These are phyloP conservation scores for Glaucomys volans DNA, from an alignment of 2,113 vertebrate genomes.

Conservation along the genomic window DNA sequence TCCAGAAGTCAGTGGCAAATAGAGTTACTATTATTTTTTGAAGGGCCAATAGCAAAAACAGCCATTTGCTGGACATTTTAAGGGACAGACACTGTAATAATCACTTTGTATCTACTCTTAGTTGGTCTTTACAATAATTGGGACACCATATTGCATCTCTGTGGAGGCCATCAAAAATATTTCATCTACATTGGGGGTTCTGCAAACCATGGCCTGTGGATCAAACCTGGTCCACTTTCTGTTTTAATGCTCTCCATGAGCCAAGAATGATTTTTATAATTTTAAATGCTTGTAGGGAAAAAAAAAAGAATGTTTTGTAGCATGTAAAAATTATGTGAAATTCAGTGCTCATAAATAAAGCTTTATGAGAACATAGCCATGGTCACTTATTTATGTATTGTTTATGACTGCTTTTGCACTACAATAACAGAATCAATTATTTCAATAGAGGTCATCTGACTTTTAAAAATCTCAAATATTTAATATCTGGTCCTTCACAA, in stretches of 20 bases:
- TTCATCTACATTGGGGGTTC: not conserved
- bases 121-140: constrained; percentile 27
- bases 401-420: not conserved
- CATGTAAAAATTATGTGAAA: constrained; percentile 12
- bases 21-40: not conserved
- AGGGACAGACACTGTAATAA: not conserved
- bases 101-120: not conserved
- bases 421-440: not conserved
- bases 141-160: not conserved
- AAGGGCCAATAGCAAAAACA: not conserved
- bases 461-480: not conserved
- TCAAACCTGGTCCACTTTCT: not conserved
- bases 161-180: not conserved
- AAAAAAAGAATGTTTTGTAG: constrained; percentile 10
- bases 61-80: not conserved
- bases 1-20: not conserved
- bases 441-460: not conserved
- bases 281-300: not conserved
- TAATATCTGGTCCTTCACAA: not conserved
- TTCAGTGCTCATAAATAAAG: constrained; percentile 25
- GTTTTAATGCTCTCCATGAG: not conserved
- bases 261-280: constrained; percentile 41
- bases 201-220: not conserved
- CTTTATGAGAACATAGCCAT: not conserved
- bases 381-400: not conserved